Base-by-base conservation (phyloP, 1,140 invertebrate species). In the Orussus abietinus region DNA sequence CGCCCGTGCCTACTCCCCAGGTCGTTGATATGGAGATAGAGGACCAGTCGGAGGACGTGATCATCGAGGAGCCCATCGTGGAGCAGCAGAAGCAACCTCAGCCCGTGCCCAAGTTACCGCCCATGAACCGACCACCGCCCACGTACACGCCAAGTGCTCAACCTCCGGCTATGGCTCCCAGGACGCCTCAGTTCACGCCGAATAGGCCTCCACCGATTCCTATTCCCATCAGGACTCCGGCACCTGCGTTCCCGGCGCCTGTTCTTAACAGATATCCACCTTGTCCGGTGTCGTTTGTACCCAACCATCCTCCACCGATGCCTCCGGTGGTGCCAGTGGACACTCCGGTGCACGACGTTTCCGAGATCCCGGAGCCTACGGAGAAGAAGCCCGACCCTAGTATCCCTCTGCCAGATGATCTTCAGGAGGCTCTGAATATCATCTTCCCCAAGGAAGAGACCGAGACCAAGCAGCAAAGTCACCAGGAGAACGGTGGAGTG, bases 351-450 rank as follows among this genome's bases (percentile, higher is more conserved):
- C 20, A 17, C 0, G 62, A 69, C 5, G 42, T 61, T 2, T 17
- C 57, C 0, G 64, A 69, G 0, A 61, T 59, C 26, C 57, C 63
- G 0, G 62, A 68, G 18, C 61, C 62, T 0, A 44, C 47, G 1
- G 69, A 69, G 4, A 72, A 70, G 21, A 57, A 62, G 25, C 45
- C 55, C 0, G 61, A 64, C 17, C 55, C 66, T 1, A 56, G 59
- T 17, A 58, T 49, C 20, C 69, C 70, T 4, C 48, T 81, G 5
- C 80, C 80, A 1, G 75, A 80, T 43, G 84, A 85, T 66, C 69
- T 86, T 31, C 82, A 84, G 50, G 82, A 83, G 30, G 83, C 83
- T 0, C 64, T 86, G 3, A 79, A 85, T 51, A 84, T 86, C 5
- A 84, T 86, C 39, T 86, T 85, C 46, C 83, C 83, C 0, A 66